Base-by-base conservation (phyloP, 1,140 invertebrate genomes). In the Pseudobourletiella spinata region DNA sequence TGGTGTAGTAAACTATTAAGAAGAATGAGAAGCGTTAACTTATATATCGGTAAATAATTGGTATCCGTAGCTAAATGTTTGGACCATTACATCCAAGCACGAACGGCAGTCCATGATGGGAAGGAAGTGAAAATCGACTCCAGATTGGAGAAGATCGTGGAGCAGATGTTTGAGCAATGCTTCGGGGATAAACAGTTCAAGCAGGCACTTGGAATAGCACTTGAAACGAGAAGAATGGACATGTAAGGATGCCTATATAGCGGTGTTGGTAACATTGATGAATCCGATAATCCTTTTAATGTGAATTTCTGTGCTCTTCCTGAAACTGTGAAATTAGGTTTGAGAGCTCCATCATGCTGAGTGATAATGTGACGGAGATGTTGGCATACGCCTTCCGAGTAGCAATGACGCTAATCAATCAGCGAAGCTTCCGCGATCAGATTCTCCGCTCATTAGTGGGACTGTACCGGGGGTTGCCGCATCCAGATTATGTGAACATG, bases 211-310 rank as follows among this genome's bases (percentile, higher is more conserved):
- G 95, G 95, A 0, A 84, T 99, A 71, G 91, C 94, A 11, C 76
- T 98, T 32, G 95, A 99, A 78, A 96, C 94, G 0, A 81, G 91
- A 59, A 81, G 95, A 52, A 95, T 98, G 89, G 95, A 98, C 76
- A 88, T 97, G 64, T 93, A 57, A 52, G n/a, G n/a, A n/a, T n/a
- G n/a, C n/a, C n/a, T n/a, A n/a, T n/a, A n/a, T n/a, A n/a, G n/a
- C n/a, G n/a, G n/a, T n/a, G n/a, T n/a, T n/a, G n/a, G 60, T 26
- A 35, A 20, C 24, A 35, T 15, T 28, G 25, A 42, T 43, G 48
- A 16, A 24, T n/a, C n/a, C n/a, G n/a, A n/a, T n/a, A n/a, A n/a
- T n/a, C n/a, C n/a, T n/a, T n/a, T n/a, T n/a, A n/a, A n/a, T n/a
- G n/a, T n/a, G n/a, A n/a, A n/a, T n/a, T n/a, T n/a, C n/a, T n/a